Evolutionary conservation across 2,797 vertebrate species (phyloP).

Genomic region (Melanotaenia boesemani): DNA sequence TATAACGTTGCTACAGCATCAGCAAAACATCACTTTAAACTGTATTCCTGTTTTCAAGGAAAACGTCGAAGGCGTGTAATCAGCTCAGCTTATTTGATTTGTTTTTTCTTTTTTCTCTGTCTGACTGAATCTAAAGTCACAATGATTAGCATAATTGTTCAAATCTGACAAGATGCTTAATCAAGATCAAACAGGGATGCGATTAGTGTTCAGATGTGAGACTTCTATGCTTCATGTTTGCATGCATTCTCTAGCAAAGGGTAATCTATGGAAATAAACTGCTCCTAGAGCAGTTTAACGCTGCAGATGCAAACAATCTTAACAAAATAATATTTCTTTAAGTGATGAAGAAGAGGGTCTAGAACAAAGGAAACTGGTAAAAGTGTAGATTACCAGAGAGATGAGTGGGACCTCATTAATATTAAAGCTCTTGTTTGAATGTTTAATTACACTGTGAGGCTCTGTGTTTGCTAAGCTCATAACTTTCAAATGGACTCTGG

Average conservation of each 20-base stretch:
- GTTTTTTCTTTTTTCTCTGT: constrained; percentile 16
- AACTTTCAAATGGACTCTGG: constrained; percentile 67
- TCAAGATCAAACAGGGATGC: constrained; percentile 73
- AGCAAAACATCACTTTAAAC: constrained; percentile 54
- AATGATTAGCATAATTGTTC: constrained; percentile 73
- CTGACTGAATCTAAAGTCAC: constrained; percentile 62
- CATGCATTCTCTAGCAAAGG: constrained; percentile 47
- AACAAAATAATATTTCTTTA: not conserved
- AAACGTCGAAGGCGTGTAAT: constrained; percentile 73
- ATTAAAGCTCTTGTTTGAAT: constrained; percentile 69
- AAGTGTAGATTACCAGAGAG: constrained; percentile 33
- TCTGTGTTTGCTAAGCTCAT: constrained; percentile 65
- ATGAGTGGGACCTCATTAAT: constrained; percentile 55
- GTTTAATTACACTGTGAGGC: constrained; percentile 69
- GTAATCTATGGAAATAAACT: constrained; percentile 63
- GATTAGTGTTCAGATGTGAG: constrained; percentile 67
- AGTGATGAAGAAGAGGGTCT: not conserved
- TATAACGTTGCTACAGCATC: constrained; percentile 38
- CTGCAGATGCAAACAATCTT: not conserved
- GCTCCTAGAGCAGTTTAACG: constrained; percentile 42
- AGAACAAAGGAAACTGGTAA: not conserved
- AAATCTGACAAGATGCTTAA: constrained; percentile 79
- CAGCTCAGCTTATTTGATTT: constrained; percentile 71
- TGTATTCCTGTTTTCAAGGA: constrained; percentile 72
- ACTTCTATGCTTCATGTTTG: constrained; percentile 40